These are phyloP conservation scores for Botia almorhae DNA, from an alignment of 2,797 vertebrate genomes.

Conservation along the genomic window DNA sequence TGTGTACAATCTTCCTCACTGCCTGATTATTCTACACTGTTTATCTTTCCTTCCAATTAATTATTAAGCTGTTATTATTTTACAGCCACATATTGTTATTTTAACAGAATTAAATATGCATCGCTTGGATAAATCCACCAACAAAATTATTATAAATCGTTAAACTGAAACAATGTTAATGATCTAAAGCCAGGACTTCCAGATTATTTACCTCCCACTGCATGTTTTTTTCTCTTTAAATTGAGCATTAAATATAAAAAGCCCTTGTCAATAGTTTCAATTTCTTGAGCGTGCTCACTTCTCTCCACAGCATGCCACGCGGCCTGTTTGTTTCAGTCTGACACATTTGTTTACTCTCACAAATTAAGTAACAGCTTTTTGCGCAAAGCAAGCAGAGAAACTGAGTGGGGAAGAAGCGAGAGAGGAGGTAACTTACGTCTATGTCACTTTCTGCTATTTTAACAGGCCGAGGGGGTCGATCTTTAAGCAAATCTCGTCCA, in stretches of 20 bases:
- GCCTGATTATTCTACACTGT: conserved; percentile 73
- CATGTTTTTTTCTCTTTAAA: conserved; percentile 86
- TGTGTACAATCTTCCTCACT: conserved; percentile 74
- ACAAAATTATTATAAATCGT: conserved; percentile 84
- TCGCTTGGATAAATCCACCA: conserved; percentile 79
- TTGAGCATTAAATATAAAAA: conserved; percentile 77
- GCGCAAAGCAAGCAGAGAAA: conserved; percentile 38
- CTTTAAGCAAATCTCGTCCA: conserved; percentile 87
- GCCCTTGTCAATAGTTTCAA: conserved; percentile 73
- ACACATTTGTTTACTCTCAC: conserved; percentile 72
- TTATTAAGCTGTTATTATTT: conserved; percentile 86
- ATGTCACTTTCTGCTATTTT: conserved; percentile 96
- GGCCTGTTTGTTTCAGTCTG: conserved; percentile 57
- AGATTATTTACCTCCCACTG: conserved; percentile 83
- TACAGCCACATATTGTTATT: conserved; percentile 82
- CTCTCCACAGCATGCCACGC: conserved; percentile 69
- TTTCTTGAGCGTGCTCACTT: conserved; percentile 64
- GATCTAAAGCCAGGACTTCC: conserved; percentile 82
- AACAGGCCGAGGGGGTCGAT: conserved; percentile 86
- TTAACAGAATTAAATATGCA: conserved; percentile 85
- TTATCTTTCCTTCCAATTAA: conserved; percentile 85
- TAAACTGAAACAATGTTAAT: conserved; percentile 85
- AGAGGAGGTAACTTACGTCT: conserved; percentile 85
- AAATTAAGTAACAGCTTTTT: conserved; percentile 31
- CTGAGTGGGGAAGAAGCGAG: conserved; percentile 20